Evolutionary conservation across 2,797 vertebrate species (phyloP).

Genomic region (Protonibea diacanthus): DNA sequence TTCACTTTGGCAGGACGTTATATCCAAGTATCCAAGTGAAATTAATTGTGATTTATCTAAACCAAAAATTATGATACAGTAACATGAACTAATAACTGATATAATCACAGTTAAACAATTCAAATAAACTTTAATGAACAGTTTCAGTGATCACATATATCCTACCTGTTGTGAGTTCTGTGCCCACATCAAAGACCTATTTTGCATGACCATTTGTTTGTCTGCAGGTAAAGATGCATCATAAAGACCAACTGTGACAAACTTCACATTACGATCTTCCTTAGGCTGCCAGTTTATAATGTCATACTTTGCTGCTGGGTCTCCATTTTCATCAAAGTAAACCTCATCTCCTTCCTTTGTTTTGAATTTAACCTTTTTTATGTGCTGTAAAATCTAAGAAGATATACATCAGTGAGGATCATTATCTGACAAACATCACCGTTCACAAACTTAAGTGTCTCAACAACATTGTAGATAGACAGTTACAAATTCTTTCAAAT

Average conservation of each 20-base stretch:
- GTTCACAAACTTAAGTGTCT: too few species aligned
- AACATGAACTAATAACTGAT: not conserved
- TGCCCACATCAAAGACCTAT: not conserved
- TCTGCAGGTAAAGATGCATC: not conserved
- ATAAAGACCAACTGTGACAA: slow-evolving; percentile 49
- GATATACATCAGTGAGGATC: too few species aligned
- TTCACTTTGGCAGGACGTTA: not conserved
- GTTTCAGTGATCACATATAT: not conserved
- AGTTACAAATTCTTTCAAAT: too few species aligned
- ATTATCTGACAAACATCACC: too few species aligned
- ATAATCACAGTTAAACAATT: not conserved
- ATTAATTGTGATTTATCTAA: not conserved
- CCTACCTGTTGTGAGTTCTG: not conserved
- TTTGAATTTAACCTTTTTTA: not conserved
- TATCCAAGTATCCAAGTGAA: not conserved
- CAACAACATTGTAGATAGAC: too few species aligned
- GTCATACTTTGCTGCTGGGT: not conserved
- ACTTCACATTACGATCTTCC: slow-evolving; percentile 52
- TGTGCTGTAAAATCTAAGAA: too few species aligned
- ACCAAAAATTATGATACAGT: not conserved
- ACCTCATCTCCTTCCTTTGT: not conserved
- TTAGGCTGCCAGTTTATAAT: slow-evolving; percentile 8
- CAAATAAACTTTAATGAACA: not conserved
- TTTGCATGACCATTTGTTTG: not conserved
- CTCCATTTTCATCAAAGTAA: not conserved